Evolutionary conservation across 2,888 invertebrate species (phyloP), one percentile per base, ranked within the genome.

Genomic region (Clostera curtula): DNA sequence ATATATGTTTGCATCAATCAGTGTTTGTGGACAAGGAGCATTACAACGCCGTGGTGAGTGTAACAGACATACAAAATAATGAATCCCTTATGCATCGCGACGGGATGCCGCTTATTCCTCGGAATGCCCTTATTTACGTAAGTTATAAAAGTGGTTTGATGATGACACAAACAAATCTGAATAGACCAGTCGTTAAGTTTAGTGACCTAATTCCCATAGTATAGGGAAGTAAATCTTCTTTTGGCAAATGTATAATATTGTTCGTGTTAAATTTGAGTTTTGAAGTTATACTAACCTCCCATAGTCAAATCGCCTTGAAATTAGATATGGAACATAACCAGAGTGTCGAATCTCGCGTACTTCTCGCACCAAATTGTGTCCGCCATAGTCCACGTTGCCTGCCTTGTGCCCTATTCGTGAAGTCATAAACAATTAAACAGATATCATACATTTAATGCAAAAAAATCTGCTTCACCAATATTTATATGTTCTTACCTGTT

Each of bases 361-460:
- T 34, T 68, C 65, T n/a, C 80, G 64, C 4, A 76, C 56, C 34
- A 80, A 47, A 42, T 79, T 75, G 13, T 73, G 79, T 14, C 77
- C 75, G 19, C 80, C n/a, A n/a, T n/a, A n/a, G n/a, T 76, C 77
- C 57, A 72, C 42, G 40, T 63, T 66, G 33, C 71, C 60, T 27
- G 70, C 60, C 48, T 84, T 76, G 59, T 79, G 76, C 53, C 75
- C 84, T 85, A 70, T 28, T 19, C 26, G 34, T 30, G 36, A 28
- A 34, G 24, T 27, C 24, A 27, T 23, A 21, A 21, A 37, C 24
- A 24, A 13, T 9, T 29, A 12, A 12, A 20, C 16, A 13, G n/a
- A 20, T 12, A 12, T 6, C 11, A 11, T 3, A 2, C n/a, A 22
- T 22, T 13, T 18, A 19, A 25, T n/a, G 8, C 15, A 25, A 29